These are phyloP conservation scores for Plumapathes pennacea DNA, from an alignment of 92 coral and sea anemone species.

Conservation along the genomic window DNA sequence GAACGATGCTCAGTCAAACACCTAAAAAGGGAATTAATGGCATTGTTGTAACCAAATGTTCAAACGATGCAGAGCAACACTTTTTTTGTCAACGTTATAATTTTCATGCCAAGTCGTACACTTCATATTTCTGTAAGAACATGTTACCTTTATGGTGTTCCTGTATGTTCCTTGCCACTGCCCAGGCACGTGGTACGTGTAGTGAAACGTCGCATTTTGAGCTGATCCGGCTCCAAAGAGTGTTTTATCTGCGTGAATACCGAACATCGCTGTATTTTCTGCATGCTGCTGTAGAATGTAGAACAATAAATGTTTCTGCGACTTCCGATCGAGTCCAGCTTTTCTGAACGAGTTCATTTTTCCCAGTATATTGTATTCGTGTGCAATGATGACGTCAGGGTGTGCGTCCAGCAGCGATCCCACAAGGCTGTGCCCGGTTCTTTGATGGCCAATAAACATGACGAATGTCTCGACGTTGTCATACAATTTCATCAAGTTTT, in stretches of 20 bases:
- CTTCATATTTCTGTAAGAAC: no score
- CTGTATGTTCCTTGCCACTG: constrained; percentile 31
- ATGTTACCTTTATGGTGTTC: constrained; percentile 6
- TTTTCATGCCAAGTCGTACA: no score
- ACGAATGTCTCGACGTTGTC: constrained; percentile 22
- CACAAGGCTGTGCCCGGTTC: constrained; percentile 46
- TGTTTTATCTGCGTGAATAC: no score
- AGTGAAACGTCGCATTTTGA: no score
- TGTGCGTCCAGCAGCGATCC: constrained; percentile 56
- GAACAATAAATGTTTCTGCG: constrained; percentile 5
- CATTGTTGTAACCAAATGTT: no score
- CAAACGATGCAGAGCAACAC: neutral
- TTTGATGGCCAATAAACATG: constrained; percentile 48
- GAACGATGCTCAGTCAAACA: no score
- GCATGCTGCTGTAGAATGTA: no score
- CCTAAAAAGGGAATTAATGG: no score
- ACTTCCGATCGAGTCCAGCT: neutral
- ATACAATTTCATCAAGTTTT: no score
- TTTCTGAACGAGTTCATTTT: constrained; percentile 5
- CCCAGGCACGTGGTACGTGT: constrained; percentile 3
- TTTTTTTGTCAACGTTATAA: constrained; percentile 2
- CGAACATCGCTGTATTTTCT: no score
- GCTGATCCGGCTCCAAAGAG: no score
- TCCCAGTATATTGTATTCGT: constrained; percentile 38
- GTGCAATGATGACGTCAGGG: constrained; percentile 44